Evolutionary conservation across 2,888 invertebrate species (phyloP), one percentile per base, ranked within the genome.

Genomic region (Netelia virgata): DNA sequence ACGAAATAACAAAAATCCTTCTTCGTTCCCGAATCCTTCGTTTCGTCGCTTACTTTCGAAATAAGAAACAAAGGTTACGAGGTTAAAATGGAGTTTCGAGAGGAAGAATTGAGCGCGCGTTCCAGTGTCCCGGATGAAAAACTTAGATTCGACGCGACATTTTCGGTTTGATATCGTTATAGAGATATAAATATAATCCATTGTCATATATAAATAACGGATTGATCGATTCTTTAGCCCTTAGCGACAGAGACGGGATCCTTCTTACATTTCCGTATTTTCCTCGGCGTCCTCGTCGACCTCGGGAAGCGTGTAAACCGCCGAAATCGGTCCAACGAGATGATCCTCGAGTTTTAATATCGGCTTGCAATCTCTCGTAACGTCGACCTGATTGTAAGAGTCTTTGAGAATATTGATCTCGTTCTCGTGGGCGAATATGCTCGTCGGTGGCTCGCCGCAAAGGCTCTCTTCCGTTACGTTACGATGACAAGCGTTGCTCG

Each of bases 391-490:
- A 87, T 93, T 93, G 88, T 92, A 93, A 75, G 93, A 91, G 87
- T 93, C 93, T 88, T 93, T 93, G 72, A 93, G 89, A 83, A 93
- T 92, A 87, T 93, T 93, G 78, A 93, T 93, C 87, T 93, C 93
- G 86, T 93, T 93, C 87, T 93, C 93, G 85, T 93, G 93, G 87
- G 93, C 91, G 88, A 93, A 93, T 85, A 92, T 87, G 86, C 90
- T 91, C 20, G 87, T 87, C 63, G 93, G 92, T 59, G 92, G 90
- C 85, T 93, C 93, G 85, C 90, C 91, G 87, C 93, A 92, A 70
- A 93, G 90, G 84, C 90, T 90, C 80, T 93, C 93, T 74, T 93
- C 93, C 82, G 91, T 91, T 85, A 91, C 90, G 87, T 90, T 92
- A 85, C 92, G 92, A 84, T 92, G 93, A 87, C 91, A 91, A 87